Base-by-base conservation (phyloP, 2,113 vertebrate species). In the Furnarius figulus region DNA sequence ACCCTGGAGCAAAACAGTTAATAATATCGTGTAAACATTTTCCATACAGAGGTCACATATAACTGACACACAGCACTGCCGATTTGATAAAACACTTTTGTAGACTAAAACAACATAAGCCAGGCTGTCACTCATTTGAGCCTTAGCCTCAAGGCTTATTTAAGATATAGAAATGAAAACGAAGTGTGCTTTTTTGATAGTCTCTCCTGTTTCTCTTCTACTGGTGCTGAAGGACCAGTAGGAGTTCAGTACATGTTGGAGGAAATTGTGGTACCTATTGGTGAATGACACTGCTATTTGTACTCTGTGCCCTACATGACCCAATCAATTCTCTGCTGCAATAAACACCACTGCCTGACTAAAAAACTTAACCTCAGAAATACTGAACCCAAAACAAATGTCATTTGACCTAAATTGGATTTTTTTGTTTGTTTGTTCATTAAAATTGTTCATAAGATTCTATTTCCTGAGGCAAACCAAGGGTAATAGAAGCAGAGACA, bases 21-120 rank as follows among this genome's bases (percentile, higher is more conserved):
- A 97, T 98, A 98, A 97, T 98, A 90, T 97, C 95, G 12, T 98
- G 98, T 98, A 98, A 97, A 98, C 98, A 98, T 98, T 98, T 98
- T 98, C 97, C 95, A 97, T 97, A 97, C 98, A 98, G 97, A 85
- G 98, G 97, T 91, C 96, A 92, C 90, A 96, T 98, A 98, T 98
- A 98, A 98, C 95, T 98, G 98, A 98, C 98, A 98, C 96, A 96
- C 94, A 96, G 97, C 96, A 96, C 93, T 92, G 92, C 81, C 44
- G 10, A 92, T 97, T 98, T 98, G 97, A 98, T 98, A 98, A 98
- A 98, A 98, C 98, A 98, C 96, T 98, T 94, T 63, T 95, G 97
- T 97, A 95, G 95, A 97, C 96, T 97, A 98, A 98, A 97, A 97
- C 97, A 98, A 98, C 97, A 97, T 95, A 95, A 89, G 97, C 95